These are phyloP conservation scores for Lasioglossum lativentre DNA, from an alignment of 2,888 invertebrate species.

Conservation along the genomic window DNA sequence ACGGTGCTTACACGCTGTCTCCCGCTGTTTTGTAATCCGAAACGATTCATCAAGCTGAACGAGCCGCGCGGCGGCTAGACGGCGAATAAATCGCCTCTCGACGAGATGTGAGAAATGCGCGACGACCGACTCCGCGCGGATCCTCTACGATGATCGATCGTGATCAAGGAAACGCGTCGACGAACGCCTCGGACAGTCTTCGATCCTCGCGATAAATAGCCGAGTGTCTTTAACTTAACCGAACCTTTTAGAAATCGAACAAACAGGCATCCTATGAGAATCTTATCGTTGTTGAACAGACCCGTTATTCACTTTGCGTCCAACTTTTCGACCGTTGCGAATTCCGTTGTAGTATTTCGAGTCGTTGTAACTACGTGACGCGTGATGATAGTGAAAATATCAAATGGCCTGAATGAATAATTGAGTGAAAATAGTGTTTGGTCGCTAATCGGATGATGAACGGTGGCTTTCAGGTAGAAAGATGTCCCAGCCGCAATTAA, in stretches of 20 bases:
- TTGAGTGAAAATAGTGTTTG: not conserved
- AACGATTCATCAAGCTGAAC: constrained; percentile 66
- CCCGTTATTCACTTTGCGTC: not conserved
- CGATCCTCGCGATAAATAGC: constrained; percentile 1
- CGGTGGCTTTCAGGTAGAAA: constrained; percentile 60
- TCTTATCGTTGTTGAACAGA: not conserved
- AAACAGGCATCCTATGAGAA: not conserved
- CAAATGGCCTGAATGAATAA: not conserved
- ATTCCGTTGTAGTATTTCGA: not conserved
- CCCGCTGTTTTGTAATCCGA: constrained; percentile 63
- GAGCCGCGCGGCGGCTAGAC: constrained; percentile 49
- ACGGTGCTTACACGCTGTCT: constrained; percentile 31
- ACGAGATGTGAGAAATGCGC: constrained; percentile 51
- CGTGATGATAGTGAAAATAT: no score
- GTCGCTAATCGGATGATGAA: not conserved
- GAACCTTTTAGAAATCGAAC: not conserved
- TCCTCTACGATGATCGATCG: constrained; percentile 49
- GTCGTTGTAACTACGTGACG: no score
- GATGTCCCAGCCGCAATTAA: constrained; percentile 73
- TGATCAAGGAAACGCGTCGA: constrained; percentile 40
- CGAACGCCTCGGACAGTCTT: not conserved
- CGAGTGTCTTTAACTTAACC: not conserved
- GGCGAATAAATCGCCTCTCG: constrained; percentile 53
- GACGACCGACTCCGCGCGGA: constrained; percentile 2
- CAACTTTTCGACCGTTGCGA: no score